Conservation (phyloP, 2,888 invertebrate species). For the Asteroscopus sphinx region DNA sequence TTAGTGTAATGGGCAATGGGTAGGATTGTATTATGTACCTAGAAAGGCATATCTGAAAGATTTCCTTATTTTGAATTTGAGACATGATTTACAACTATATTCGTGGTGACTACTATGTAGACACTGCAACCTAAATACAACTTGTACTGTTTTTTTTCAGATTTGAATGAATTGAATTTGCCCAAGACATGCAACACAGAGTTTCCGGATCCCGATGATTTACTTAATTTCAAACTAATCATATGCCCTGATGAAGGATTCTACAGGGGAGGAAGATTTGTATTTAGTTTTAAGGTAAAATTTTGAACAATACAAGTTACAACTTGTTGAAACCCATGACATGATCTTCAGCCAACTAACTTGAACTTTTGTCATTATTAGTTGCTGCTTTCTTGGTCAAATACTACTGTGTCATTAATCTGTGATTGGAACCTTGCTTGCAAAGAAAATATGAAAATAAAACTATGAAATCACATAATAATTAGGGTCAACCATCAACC, state of each 20-base stretch:
- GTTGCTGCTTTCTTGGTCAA: not conserved
- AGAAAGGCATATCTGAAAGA: not conserved
- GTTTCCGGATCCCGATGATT: slow-evolving; percentile 98
- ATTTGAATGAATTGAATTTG: slow-evolving; percentile 98
- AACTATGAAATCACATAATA: too few species aligned
- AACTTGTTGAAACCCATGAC: not conserved
- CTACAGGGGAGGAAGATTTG: slow-evolving; percentile 97
- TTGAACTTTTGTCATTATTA: not conserved
- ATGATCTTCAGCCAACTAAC: not conserved
- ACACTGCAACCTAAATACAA: not conserved
- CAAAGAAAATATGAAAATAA: too few species aligned
- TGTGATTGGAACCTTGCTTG: too few species aligned
- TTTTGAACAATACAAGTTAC: slow-evolving; percentile 17
- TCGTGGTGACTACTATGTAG: slow-evolving; percentile 1
- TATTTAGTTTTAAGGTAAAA: slow-evolving; percentile 97
- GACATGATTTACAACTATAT: slow-evolving; percentile 5
- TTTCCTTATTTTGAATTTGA: slow-evolving; percentile 5
- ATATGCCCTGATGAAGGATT: slow-evolving; percentile 99
- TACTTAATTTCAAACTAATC: slow-evolving; percentile 98
- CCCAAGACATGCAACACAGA: slow-evolving; percentile 99
- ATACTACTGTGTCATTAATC: too few species aligned
- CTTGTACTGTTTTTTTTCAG: slow-evolving; percentile 89
- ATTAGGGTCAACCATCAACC: too few species aligned
- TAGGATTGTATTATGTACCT: not conserved
- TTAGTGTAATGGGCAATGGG: not conserved